phyloP scores from a whole-genome alignment of 2,797 vertebrate genomes.

The Lindbergichthys nudifrons region DNA sequence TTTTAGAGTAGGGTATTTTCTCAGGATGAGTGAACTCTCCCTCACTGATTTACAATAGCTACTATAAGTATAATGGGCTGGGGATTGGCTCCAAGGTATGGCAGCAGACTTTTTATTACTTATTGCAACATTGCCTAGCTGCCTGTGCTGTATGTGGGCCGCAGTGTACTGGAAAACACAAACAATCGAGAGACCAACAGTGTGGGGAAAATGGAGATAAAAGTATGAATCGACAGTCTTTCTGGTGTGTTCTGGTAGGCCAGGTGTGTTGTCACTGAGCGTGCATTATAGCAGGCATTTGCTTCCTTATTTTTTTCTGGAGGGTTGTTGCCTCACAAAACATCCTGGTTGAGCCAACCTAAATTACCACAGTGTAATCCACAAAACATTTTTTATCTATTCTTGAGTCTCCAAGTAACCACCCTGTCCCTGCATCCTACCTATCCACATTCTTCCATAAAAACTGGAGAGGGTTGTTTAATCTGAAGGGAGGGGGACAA shows the following conservation, averaged over 20 bases:
- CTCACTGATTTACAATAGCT: conserved; percentile 31
- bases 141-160: neutral
- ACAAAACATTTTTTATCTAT: conserved; percentile 79
- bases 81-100: conserved; percentile 16
- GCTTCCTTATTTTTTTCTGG: conserved; percentile 38
- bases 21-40: conserved; percentile 16
- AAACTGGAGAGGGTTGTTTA: conserved; percentile 17
- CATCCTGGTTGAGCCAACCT: conserved; percentile 65
- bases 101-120: conserved; percentile 23
- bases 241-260: neutral
- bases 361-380: conserved; percentile 80
- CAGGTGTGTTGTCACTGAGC: conserved; percentile 8
- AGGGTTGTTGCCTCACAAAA: conserved; percentile 53
- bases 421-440: conserved; percentile 8
- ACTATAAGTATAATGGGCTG: conserved; percentile 7
- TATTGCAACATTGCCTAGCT: conserved; percentile 2
- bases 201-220: neutral
- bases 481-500: neutral
- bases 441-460: neutral
- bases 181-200: neutral
- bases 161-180: conserved; percentile 17
- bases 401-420: conserved; percentile 55
- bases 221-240: neutral
- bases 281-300: conserved; percentile 1
- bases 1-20: conserved; percentile 64